Evolutionary conservation across 2,797 vertebrate species (phyloP).

Genomic region (Ispidina picta): DNA sequence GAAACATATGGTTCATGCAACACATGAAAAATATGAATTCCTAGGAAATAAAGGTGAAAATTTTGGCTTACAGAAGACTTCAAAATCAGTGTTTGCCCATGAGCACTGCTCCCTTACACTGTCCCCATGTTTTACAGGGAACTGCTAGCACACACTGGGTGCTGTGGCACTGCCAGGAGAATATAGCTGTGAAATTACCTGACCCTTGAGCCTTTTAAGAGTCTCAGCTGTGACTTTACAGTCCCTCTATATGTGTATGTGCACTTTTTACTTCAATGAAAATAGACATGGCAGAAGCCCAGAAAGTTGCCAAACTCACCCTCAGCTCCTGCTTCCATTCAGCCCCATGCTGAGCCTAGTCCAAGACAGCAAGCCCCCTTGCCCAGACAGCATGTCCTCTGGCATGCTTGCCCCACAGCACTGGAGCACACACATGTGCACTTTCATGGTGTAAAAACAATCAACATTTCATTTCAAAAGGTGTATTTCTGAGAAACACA

Average conservation of each 20-base stretch:
- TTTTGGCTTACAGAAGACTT: conserved; percentile 1
- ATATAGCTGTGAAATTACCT: not conserved
- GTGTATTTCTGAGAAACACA: conserved; percentile 5
- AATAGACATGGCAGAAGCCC: not conserved
- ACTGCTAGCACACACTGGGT: not conserved
- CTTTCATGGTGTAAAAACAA: not conserved
- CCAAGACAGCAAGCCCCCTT: not conserved
- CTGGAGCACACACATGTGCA: rapidly evolving
- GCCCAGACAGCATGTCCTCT: not conserved
- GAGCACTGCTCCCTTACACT: not conserved
- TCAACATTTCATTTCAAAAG: not conserved
- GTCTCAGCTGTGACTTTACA: not conserved
- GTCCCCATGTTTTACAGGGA: not conserved
- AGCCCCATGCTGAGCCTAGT: not conserved
- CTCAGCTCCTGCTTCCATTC: not conserved
- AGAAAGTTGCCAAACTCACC: not conserved
- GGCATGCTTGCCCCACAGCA: not conserved
- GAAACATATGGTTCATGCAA: conserved; percentile 39
- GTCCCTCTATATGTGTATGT: not conserved
- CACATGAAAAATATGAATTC: not conserved
- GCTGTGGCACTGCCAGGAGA: not conserved
- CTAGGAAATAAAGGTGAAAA: conserved; percentile 29
- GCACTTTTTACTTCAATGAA: not conserved
- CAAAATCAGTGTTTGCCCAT: conserved; percentile 8
- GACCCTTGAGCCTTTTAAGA: not conserved